A percentile compares a stretch with the other conserved stretches of the same genome.
Evolutionary conservation across 2,888 invertebrate species (phyloP).

Genomic region (Acheta domesticus): DNA sequence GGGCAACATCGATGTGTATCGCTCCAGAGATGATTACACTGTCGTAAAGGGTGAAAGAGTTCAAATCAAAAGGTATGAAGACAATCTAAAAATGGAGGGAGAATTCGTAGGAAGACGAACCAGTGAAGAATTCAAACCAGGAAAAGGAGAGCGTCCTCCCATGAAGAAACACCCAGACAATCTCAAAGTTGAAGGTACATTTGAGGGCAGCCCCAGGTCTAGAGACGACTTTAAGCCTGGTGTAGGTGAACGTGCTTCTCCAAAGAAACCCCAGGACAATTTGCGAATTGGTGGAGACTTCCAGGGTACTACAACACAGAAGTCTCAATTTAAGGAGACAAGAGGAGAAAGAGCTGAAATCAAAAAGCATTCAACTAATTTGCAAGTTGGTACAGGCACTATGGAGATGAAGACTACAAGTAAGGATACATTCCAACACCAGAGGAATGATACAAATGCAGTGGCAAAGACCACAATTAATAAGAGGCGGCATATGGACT

Average conservation of each 20-base stretch:
- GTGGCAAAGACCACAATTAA: slow-evolving; percentile 52
- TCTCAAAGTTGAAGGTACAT: slow-evolving; percentile 42
- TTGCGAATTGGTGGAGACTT: slow-evolving; percentile 54
- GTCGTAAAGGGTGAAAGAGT: slow-evolving; percentile 42
- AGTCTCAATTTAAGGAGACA: slow-evolving; percentile 43
- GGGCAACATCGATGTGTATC: slow-evolving; percentile 49
- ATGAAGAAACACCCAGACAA: slow-evolving; percentile 52
- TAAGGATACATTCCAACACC: slow-evolving; percentile 54
- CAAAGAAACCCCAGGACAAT: slow-evolving; percentile 40
- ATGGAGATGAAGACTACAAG: slow-evolving; percentile 56
- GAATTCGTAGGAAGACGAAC: slow-evolving; percentile 56
- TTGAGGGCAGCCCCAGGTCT: slow-evolving; percentile 37
- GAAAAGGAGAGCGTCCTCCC: slow-evolving; percentile 43
- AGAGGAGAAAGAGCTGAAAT: slow-evolving; percentile 52
- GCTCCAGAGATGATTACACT: slow-evolving; percentile 55
- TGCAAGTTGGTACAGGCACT: slow-evolving; percentile 52
- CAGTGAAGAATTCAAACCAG: slow-evolving; percentile 43
- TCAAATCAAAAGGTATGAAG: slow-evolving; percentile 60
- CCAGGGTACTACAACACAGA: slow-evolving; percentile 45
- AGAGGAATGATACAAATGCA: slow-evolving; percentile 52
- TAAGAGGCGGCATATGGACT: slow-evolving; percentile 62
- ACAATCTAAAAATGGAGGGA: slow-evolving; percentile 64
- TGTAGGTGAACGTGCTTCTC: slow-evolving; percentile 39
- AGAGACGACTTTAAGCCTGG: slow-evolving; percentile 36
- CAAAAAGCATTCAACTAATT: slow-evolving; percentile 52